Conservation (phyloP, 2,888 invertebrate species). For the Yponomeuta malinellus region DNA sequence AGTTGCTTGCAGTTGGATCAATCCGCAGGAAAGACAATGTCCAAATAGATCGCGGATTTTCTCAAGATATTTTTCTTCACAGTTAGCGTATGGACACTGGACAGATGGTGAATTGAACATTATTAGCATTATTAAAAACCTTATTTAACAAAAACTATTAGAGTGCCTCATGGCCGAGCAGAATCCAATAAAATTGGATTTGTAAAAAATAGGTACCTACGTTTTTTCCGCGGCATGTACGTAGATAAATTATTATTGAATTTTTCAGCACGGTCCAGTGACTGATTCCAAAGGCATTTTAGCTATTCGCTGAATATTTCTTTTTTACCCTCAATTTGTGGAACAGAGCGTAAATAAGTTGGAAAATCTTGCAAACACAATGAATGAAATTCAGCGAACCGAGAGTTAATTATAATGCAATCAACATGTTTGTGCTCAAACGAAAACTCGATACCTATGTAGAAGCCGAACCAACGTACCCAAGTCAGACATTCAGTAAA, state of each 20-base stretch:
- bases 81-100: background rate
- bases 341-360: background rate
- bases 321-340: background rate
- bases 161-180: too few species aligned
- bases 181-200: too few species aligned
- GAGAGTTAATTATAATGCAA: background rate
- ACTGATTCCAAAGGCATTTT: background rate
- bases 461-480: too few species aligned
- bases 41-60: background rate
- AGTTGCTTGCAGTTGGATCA: too few species aligned
- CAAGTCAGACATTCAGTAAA: too few species aligned
- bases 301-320: background rate
- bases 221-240: background rate
- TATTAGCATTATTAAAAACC: background rate
- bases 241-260: background rate
- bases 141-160: too few species aligned
- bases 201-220: background rate
- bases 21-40: too few species aligned
- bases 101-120: background rate
- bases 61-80: too few species aligned
- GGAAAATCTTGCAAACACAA: background rate
- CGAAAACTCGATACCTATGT: too few species aligned
- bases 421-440: background rate
- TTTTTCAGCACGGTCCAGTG: background rate
- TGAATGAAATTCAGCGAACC: background rate